phyloP scores from a whole-genome alignment of 2,888 invertebrate genomes.

The Dusona sp. region DNA sequence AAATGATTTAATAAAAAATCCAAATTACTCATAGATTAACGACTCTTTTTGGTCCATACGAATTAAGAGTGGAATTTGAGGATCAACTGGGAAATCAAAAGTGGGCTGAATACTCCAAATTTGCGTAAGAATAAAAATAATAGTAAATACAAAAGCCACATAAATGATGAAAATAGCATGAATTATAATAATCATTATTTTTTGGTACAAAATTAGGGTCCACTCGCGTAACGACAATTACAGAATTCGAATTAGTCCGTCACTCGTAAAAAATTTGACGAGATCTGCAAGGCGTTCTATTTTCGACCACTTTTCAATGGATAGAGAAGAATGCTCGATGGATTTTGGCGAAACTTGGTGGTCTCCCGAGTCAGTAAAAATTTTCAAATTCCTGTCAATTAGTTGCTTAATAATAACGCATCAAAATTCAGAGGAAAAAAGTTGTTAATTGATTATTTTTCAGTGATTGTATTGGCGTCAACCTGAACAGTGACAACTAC shows the following conservation, averaged over 20 bases:
- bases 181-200: background rate
- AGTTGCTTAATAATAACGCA: background rate
- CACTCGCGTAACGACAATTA: conserved; percentile 84
- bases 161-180: background rate
- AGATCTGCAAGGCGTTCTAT: conserved; percentile 86
- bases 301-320: conserved; percentile 85
- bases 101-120: conserved; percentile 70
- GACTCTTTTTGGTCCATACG: conserved; percentile 47
- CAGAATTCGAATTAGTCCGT: conserved; percentile 84
- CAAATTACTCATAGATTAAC: conserved; percentile 32
- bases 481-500: conserved; percentile 86
- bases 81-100: conserved; percentile 21
- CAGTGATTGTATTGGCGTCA: conserved; percentile 86
- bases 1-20: background rate
- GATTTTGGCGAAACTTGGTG: conserved; percentile 88
- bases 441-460: background rate
- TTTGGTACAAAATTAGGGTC: conserved; percentile 70
- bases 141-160: background rate
- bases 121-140: conserved; percentile 71
- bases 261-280: conserved; percentile 86
- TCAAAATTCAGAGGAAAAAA: conserved; percentile 31
- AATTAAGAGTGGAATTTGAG: conserved; percentile 54
- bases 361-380: conserved; percentile 85
- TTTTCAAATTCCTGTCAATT: background rate
- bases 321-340: conserved; percentile 86